Percentiles rank a stretch among this genome's conserved stretches.
Evolutionary conservation across 1,140 invertebrate genomes (phyloP).

Genomic region (Brachionus paranguensis): DNA sequence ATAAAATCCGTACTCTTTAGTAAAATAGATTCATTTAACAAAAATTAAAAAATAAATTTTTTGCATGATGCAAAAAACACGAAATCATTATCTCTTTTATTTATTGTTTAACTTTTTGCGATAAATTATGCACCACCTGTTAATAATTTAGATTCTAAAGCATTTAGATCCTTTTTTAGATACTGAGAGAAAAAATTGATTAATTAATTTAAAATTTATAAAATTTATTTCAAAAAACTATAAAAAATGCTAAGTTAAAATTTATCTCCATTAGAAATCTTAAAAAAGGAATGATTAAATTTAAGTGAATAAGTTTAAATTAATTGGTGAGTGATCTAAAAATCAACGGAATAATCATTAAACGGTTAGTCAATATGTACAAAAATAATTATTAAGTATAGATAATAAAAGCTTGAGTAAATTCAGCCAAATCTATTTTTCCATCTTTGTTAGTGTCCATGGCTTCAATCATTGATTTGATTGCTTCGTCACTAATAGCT

Average conservation of each 20-base stretch:
- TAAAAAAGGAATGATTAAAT: conserved; percentile 11
- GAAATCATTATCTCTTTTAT: no score
- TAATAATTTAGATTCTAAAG: no score
- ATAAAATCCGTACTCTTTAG: no score
- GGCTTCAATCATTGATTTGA: conserved; percentile 70
- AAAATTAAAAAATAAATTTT: no score
- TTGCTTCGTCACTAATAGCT: conserved; percentile 43
- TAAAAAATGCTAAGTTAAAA: neutral
- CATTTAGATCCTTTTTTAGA: no score
- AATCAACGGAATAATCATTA: neutral
- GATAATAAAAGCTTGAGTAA: conserved; percentile 59
- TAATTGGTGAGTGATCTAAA: neutral
- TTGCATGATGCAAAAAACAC: no score
- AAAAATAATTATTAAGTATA: neutral
- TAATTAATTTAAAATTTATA: no score
- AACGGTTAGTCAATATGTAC: neutral
- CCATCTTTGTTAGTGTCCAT: conserved; percentile 87
- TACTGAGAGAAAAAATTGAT: no score
- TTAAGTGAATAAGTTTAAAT: neutral
- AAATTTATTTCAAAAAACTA: neutral
- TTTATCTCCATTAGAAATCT: neutral
- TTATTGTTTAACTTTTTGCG: no score
- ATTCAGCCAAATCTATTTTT: conserved; percentile 81
- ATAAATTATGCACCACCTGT: no score
- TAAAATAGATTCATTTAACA: no score